Base-by-base conservation (phyloP, 2,113 vertebrate genomes). In the Carlito syrichta region DNA sequence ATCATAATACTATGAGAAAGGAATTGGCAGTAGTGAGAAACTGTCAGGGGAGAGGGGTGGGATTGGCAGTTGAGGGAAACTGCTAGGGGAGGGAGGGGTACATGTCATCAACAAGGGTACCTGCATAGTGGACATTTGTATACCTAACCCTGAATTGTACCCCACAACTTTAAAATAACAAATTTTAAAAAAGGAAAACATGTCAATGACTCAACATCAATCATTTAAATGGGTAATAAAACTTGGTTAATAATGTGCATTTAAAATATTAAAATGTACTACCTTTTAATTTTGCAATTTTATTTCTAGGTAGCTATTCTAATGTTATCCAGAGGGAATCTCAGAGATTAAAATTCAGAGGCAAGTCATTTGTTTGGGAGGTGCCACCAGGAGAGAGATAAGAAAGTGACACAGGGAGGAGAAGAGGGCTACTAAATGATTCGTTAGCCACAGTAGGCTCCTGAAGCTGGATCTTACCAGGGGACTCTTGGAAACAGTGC, bases 271-370 rank as follows among this genome's bases (percentile, higher is more conserved):
- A 86, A 66, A 45, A 50, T 86, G 8, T 11, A 71, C 66, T 95
- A 30, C n/a, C 3, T 94, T 95, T 91, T 74, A 85, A 68, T 35
- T 74, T 8, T 8, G 19, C 30, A 60, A 3, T 94, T 91, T 92
- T 8, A 38, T 50, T 96, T 79, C 17, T 60, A 56, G 11, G 19
- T 52, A 88, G 86, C 13, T 79, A 27, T 50, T 83, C 17, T 83
- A 12, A 9, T 45, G 14, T 81, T 27, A 68, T 48, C 6, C 9
- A 73, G 62, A 90, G 66, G 11, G 4, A 86, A 20, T 69, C 8
- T 30, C 69, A 95, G 58, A 82, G n/a, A 69, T 81, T 95, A 84
- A 89, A n/a, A n/a, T n/a, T n/a, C n/a, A n/a, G n/a, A n/a, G n/a
- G n/a, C 74, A 66, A 43, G 7, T 69, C 20, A n/a, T 73, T 95